These are phyloP conservation scores for Ceratina japonica DNA, from an alignment of 1,140 invertebrate genomes.

Conservation along the genomic window DNA sequence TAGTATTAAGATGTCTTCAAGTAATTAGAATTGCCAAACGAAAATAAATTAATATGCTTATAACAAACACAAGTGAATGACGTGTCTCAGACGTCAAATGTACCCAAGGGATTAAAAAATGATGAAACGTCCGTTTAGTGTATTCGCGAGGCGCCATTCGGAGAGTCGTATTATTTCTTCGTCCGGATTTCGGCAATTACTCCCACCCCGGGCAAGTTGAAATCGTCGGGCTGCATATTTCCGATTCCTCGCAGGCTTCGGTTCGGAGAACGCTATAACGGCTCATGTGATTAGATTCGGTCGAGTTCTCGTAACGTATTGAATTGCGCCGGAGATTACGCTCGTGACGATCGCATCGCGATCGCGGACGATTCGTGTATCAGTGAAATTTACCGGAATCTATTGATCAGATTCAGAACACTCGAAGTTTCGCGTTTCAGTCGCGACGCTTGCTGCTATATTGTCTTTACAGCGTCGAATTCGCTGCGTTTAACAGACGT, in stretches of 20 bases:
- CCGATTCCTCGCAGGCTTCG: conserved; percentile 54
- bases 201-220: conserved; percentile 18
- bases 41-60: too few species aligned
- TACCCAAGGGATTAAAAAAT: too few species aligned
- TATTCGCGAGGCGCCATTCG: background rate
- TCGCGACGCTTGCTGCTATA: background rate
- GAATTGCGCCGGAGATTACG: conserved; percentile 52
- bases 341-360: conserved; percentile 43
- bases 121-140: too few species aligned
- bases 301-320: conserved; percentile 53
- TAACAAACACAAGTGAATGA: too few species aligned
- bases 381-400: conserved; percentile 13
- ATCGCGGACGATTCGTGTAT: conserved; percentile 32
- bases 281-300: conserved; percentile 52
- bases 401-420: conserved; percentile 8
- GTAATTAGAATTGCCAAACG: too few species aligned
- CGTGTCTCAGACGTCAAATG: too few species aligned
- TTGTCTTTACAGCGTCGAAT: too few species aligned
- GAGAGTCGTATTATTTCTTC: background rate
- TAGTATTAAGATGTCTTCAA: too few species aligned
- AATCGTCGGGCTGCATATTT: conserved; percentile 49
- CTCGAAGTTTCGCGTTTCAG: background rate
- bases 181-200: conserved; percentile 27
- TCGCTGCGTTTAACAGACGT: too few species aligned
- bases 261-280: conserved; percentile 39